Evolutionary conservation across 2,888 invertebrate species (phyloP).

Genomic region (Ditula angustiorana): DNA sequence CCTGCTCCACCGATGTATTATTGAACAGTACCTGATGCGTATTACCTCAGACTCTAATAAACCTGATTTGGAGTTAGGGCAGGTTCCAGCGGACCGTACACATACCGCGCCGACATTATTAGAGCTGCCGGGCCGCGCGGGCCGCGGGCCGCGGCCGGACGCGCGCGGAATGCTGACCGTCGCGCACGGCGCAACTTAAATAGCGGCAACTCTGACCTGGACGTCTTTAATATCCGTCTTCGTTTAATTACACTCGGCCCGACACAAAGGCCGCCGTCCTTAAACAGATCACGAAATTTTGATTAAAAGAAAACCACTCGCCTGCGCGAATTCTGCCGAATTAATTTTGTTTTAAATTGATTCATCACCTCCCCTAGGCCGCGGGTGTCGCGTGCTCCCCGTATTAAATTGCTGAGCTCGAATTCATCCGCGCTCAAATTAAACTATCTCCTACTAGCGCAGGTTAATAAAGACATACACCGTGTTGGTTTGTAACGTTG

Average conservation of each 20-base stretch:
- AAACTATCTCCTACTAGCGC: neutral
- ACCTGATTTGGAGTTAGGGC: slow-evolving; percentile 6
- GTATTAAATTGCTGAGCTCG: slow-evolving; percentile 22
- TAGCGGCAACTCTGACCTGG: neutral
- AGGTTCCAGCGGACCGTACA: neutral
- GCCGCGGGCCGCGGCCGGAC: neutral
- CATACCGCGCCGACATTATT: neutral
- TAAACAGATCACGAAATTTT: slow-evolving; percentile 28
- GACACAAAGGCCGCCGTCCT: neutral
- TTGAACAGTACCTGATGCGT: neutral
- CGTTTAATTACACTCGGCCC: neutral
- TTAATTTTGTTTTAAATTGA: slow-evolving; percentile 34
- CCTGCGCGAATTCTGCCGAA: slow-evolving; percentile 10
- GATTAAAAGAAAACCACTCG: slow-evolving; percentile 31
- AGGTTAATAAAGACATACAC: neutral
- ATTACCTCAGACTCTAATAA: slow-evolving; percentile 5
- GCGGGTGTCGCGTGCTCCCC: neutral
- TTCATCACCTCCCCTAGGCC: slow-evolving; percentile 28
- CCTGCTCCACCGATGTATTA: neutral
- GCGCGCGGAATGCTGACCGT: neutral
- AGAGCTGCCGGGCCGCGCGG: neutral
- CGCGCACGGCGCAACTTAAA: slow-evolving; percentile 18
- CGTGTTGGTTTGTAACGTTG: neutral
- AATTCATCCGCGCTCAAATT: neutral
- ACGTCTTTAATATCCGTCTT: neutral